These are phyloP conservation scores for Lagodon rhomboides DNA, from an alignment of 2,797 vertebrate species.

Conservation along the genomic window DNA sequence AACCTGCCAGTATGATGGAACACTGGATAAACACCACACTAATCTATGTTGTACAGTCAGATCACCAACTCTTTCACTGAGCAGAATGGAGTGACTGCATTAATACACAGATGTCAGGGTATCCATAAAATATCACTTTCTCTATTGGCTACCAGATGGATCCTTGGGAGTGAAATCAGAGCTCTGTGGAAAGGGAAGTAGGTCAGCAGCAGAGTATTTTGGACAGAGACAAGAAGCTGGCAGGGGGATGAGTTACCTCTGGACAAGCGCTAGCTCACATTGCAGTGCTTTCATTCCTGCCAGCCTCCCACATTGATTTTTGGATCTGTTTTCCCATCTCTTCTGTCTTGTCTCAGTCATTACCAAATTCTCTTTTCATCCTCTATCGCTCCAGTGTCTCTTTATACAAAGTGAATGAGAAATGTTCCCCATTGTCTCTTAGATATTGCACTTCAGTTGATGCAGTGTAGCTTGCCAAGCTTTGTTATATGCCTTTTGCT, in stretches of 20 bases:
- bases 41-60: background rate
- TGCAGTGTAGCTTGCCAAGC: background rate
- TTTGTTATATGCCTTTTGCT: background rate
- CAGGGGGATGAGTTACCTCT: constrained; percentile 46
- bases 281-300: constrained; percentile 26
- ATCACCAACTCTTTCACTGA: background rate
- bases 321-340: constrained; percentile 21
- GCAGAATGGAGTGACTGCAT: constrained; percentile 18
- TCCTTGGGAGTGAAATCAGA: constrained; percentile 46
- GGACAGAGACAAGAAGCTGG: constrained; percentile 29
- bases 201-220: constrained; percentile 68
- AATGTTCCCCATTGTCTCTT: background rate
- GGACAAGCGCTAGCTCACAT: constrained; percentile 43
- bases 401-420: constrained; percentile 11
- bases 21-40: background rate
- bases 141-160: constrained; percentile 21
- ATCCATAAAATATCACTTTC: constrained; percentile 29
- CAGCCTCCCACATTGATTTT: constrained; percentile 25
- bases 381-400: background rate
- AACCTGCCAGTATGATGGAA: background rate
- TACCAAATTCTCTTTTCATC: constrained; percentile 12
- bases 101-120: background rate
- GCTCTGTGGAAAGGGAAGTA: constrained; percentile 58
- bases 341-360: constrained; percentile 24
- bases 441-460: background rate